phyloP scores from a whole-genome alignment of 2,888 invertebrate genomes.

The Zootermopsis nevadensis region DNA sequence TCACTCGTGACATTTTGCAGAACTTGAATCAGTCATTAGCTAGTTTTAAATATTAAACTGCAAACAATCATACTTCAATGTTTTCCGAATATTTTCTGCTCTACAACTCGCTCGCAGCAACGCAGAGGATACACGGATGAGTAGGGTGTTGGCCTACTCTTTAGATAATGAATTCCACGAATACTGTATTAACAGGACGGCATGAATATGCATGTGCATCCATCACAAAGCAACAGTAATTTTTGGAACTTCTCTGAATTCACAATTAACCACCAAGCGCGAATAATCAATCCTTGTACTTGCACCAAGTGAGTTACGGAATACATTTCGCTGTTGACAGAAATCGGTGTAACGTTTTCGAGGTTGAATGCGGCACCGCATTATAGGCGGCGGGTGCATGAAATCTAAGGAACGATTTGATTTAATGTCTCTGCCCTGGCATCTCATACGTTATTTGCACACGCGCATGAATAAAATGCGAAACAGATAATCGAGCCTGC shows the following conservation, averaged over 20 bases:
- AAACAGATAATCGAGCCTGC: too few relatives aligned
- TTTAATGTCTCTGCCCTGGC: too few relatives aligned
- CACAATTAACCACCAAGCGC: constrained; percentile 29
- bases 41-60: background rate
- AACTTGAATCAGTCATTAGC: background rate
- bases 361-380: background rate
- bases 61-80: background rate
- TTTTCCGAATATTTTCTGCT: background rate
- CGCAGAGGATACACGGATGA: too few relatives aligned
- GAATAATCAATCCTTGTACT: constrained; percentile 16
- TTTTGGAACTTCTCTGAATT: constrained; percentile 32
- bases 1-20: background rate
- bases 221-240: constrained; percentile 39
- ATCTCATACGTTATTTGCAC: too few relatives aligned
- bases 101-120: background rate
- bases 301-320: background rate
- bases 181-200: constrained; percentile 29
- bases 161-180: constrained; percentile 39
- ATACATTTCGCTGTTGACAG: background rate
- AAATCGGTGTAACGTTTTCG: background rate
- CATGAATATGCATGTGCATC: constrained; percentile 40
- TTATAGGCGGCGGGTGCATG: background rate
- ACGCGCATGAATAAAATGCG: too few relatives aligned
- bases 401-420: too few relatives aligned
- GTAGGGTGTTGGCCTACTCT: background rate